Evolutionary conservation across 2,113 vertebrate species (phyloP).

Genomic region (Solenodon paradoxus): DNA sequence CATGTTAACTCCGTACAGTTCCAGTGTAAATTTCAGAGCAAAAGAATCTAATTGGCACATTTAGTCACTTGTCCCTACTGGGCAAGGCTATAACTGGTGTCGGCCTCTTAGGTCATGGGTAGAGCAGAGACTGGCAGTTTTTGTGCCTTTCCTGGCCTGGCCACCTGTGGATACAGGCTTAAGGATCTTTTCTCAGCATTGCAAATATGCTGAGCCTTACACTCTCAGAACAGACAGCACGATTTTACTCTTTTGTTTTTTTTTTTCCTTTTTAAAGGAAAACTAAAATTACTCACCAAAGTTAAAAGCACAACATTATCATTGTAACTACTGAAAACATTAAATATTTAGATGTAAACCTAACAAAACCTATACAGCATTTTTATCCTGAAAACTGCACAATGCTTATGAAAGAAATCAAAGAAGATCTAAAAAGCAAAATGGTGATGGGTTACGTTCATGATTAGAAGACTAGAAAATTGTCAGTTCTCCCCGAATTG

Average conservation of each 20-base stretch:
- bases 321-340: not conserved
- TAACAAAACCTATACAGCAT: not conserved
- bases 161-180: not conserved
- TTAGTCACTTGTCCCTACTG: not conserved
- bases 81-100: not conserved
- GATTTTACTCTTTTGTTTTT: not conserved
- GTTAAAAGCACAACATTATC: not conserved
- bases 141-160: not conserved
- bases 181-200: not conserved
- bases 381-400: no score
- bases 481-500: not conserved
- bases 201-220: not conserved
- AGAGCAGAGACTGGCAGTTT: not conserved
- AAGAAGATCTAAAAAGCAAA: no score
- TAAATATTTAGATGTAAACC: not conserved
- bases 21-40: not conserved
- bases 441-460: not conserved
- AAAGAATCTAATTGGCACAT: not conserved
- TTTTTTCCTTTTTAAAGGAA: no score
- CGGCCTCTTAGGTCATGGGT: not conserved
- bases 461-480: not conserved
- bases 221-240: not conserved
- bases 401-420: no score
- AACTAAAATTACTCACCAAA: not conserved
- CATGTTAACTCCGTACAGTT: not conserved